Percentiles rank a stretch among this genome's conserved stretches.
Conservation (phyloP, 1,140 invertebrate species). For the Aphelenchoides fujianensis region DNA sequence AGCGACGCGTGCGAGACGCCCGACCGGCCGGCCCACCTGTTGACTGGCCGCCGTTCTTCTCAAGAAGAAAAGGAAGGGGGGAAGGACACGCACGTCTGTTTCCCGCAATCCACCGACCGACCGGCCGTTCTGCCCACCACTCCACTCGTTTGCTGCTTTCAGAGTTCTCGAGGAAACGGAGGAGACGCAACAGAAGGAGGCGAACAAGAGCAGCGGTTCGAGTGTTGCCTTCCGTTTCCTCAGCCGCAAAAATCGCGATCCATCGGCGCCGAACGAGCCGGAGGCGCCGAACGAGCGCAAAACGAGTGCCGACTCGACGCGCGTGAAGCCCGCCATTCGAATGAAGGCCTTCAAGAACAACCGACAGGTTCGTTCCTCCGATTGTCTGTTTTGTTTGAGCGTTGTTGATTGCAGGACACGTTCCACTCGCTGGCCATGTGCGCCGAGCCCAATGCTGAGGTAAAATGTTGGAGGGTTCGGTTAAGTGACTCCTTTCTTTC, state of each 20-base stretch:
- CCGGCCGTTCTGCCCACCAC: no score
- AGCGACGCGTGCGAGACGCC: no score
- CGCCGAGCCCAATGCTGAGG: background rate
- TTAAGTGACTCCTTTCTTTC: no score
- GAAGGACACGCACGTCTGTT: no score
- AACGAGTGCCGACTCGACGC: background rate
- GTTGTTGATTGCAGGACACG: background rate
- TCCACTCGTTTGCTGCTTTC: background rate
- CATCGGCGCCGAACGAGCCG: background rate
- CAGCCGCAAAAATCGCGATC: background rate
- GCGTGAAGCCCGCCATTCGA: background rate
- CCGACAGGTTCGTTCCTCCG: background rate
- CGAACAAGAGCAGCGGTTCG: background rate
- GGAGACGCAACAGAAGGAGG: background rate
- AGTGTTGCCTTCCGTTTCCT: background rate
- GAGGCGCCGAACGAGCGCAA: background rate
- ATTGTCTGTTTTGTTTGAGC: no score
- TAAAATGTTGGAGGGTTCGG: no score
- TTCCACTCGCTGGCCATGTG: constrained; percentile 3
- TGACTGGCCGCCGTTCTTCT: no score
- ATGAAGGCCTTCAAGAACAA: constrained; percentile 16
- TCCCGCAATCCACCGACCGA: no score
- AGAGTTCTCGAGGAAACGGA: background rate
- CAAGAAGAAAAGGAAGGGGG: no score
- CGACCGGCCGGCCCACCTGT: no score